phyloP scores from a whole-genome alignment of 2,113 vertebrate genomes.

The Cyprinodon tularosa region DNA sequence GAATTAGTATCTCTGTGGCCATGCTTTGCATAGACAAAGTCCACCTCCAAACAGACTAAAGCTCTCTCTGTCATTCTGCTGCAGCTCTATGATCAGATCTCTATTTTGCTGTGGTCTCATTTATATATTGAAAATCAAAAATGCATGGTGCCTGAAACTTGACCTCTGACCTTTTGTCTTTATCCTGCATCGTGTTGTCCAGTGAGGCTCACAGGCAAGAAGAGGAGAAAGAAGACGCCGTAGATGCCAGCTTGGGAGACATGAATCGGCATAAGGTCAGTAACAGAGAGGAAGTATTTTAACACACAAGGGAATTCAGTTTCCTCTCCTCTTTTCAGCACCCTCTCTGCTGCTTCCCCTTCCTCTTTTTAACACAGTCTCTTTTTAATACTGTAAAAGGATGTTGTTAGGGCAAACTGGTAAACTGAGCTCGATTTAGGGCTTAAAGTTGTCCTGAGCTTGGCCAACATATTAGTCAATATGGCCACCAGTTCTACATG shows the following conservation, averaged over 20 bases:
- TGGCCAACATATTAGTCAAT: background rate
- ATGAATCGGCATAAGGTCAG: slow-evolving; percentile 82
- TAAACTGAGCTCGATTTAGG: background rate
- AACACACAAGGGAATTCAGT: slow-evolving; percentile 10
- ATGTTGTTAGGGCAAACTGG: background rate
- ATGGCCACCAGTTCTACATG: background rate
- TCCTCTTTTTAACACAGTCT: slow-evolving; percentile 28
- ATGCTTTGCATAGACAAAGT: slow-evolving; percentile 74
- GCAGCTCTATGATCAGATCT: background rate
- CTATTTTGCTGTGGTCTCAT: background rate
- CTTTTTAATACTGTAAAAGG: background rate
- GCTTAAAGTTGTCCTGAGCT: background rate
- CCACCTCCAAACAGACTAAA: slow-evolving; percentile 42
- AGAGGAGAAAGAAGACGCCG: slow-evolving; percentile 38
- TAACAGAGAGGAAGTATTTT: slow-evolving; percentile 49
- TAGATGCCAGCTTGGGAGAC: slow-evolving; percentile 42
- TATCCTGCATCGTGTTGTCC: slow-evolving; percentile 67
- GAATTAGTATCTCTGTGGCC: slow-evolving; percentile 25
- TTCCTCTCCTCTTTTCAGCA: slow-evolving; percentile 51
- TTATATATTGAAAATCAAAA: background rate
- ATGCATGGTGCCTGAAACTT: slow-evolving; percentile 19
- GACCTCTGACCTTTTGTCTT: slow-evolving; percentile 46
- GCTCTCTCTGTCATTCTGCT: slow-evolving; percentile 11
- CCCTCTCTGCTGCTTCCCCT: slow-evolving; percentile 28
- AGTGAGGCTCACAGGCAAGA: slow-evolving; percentile 29